Evolutionary conservation across 1,140 invertebrate species (phyloP).

Genomic region (Calliopsis andreniformis): DNA sequence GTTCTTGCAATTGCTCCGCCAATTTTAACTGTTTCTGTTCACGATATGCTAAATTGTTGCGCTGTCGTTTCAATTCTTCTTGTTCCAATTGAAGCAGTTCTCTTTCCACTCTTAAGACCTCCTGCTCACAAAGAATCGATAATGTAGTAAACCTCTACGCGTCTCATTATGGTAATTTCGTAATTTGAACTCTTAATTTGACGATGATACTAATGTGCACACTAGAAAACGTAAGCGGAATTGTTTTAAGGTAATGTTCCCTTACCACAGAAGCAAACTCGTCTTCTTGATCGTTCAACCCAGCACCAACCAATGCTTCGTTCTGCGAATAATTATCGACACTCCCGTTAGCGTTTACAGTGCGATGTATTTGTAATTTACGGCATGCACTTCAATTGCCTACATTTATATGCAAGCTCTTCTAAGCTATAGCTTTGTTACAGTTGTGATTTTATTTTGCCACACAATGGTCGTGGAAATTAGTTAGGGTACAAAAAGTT

Average conservation of each 20-base stretch:
- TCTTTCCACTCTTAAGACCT: constrained; percentile 88
- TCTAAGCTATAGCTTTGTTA: background rate
- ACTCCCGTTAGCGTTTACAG: constrained; percentile 47
- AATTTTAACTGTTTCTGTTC: constrained; percentile 81
- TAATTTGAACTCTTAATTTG: background rate
- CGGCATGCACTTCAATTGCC: constrained; percentile 29
- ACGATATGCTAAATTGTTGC: constrained; percentile 85
- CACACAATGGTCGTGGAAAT: background rate
- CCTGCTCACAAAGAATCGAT: constrained; percentile 74
- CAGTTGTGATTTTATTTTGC: background rate
- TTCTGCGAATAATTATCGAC: constrained; percentile 67
- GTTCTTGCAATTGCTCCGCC: constrained; percentile 77
- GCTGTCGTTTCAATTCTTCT: constrained; percentile 88
- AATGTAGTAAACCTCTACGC: background rate
- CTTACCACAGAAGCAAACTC: constrained; percentile 77
- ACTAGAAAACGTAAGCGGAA: background rate
- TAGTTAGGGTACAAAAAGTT: no score
- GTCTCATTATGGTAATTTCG: background rate
- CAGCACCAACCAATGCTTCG: constrained; percentile 63
- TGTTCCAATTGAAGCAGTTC: constrained; percentile 89
- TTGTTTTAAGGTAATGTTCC: constrained; percentile 34
- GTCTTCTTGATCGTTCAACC: constrained; percentile 72
- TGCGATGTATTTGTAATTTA: constrained; percentile 45
- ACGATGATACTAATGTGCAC: constrained; percentile 23
- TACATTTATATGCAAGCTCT: constrained; percentile 11